Conservation (phyloP, 2,113 vertebrate species). For the Amazona guildingii region DNA sequence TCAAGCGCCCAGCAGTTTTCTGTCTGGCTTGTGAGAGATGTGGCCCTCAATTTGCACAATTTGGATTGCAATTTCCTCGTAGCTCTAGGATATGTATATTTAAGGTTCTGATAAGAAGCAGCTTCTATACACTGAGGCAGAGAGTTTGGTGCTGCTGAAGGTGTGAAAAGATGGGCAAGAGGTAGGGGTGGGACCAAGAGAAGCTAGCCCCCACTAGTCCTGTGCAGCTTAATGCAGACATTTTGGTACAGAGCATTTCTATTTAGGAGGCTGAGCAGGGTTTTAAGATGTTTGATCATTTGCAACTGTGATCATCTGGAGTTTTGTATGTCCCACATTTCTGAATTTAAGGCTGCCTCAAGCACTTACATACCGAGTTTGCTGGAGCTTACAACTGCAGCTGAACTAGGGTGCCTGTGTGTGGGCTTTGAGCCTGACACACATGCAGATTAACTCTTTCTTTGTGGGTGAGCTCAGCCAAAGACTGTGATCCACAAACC, state of each 20-base stretch:
- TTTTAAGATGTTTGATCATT: background rate
- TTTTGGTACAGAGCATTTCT: background rate
- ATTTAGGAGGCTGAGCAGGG: background rate
- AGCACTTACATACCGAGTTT: fast-evolving
- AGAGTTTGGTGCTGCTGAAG: background rate
- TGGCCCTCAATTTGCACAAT: constrained; percentile 30
- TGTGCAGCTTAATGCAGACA: background rate
- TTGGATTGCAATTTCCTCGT: constrained; percentile 40
- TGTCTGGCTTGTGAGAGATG: constrained; percentile 16
- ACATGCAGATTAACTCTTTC: background rate
- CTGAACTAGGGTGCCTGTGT: fast-evolving
- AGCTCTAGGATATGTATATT: constrained; percentile 43
- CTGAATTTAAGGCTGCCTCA: background rate
- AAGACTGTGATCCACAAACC: background rate
- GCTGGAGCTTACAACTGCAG: background rate
- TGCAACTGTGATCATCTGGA: background rate
- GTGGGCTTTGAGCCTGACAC: background rate
- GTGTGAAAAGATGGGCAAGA: background rate
- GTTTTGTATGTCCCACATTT: background rate
- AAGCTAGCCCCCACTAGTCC: background rate
- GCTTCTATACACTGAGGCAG: background rate
- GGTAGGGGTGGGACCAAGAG: background rate
- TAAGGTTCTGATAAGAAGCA: constrained; percentile 39
- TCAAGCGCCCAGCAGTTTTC: background rate
- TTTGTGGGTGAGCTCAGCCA: background rate